Percentiles rank a stretch among this genome's conserved stretches.
Evolutionary conservation across 2,797 vertebrate genomes (phyloP).

Genomic region (Melanotaenia maccullochi): DNA sequence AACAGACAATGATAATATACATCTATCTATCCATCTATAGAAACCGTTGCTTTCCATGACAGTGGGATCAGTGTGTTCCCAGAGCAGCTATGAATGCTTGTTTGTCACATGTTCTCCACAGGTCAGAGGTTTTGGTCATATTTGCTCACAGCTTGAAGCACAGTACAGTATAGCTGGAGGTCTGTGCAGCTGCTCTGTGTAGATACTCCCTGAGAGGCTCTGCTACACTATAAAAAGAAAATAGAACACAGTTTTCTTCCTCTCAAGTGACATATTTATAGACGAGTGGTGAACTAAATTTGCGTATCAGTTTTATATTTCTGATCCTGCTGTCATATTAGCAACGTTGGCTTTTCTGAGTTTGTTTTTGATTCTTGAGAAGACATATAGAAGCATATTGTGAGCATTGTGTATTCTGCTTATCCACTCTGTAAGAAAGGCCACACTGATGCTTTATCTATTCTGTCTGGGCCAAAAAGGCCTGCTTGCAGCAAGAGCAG

Average conservation of each 20-base stretch:
- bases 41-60: slow-evolving; percentile 11
- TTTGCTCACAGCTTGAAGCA: slow-evolving; percentile 57
- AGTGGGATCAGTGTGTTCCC: slow-evolving; percentile 56
- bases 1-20: not conserved
- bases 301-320: slow-evolving; percentile 59
- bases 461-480: slow-evolving; percentile 58
- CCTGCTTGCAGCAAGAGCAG: slow-evolving; percentile 36
- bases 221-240: slow-evolving; percentile 43
- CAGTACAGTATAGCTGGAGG: slow-evolving; percentile 43
- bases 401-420: slow-evolving; percentile 25
- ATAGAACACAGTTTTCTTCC: slow-evolving; percentile 40
- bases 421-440: slow-evolving; percentile 33
- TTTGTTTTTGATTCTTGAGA: slow-evolving; percentile 35
- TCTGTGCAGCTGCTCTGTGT: slow-evolving; percentile 54
- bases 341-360: slow-evolving; percentile 19
- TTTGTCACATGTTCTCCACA: slow-evolving; percentile 53
- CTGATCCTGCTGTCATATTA: slow-evolving; percentile 37
- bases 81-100: slow-evolving; percentile 40
- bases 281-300: slow-evolving; percentile 66
- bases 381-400: slow-evolving; percentile 22
- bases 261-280: slow-evolving; percentile 63
- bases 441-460: slow-evolving; percentile 35
- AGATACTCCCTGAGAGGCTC: slow-evolving; percentile 45
- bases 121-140: slow-evolving; percentile 69
- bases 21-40: not conserved